A percentile compares a stretch with the other conserved stretches of the same genome.
These are phyloP conservation scores for Clarias gariepinus DNA, from an alignment of 2,113 vertebrate species.

Conservation along the genomic window DNA sequence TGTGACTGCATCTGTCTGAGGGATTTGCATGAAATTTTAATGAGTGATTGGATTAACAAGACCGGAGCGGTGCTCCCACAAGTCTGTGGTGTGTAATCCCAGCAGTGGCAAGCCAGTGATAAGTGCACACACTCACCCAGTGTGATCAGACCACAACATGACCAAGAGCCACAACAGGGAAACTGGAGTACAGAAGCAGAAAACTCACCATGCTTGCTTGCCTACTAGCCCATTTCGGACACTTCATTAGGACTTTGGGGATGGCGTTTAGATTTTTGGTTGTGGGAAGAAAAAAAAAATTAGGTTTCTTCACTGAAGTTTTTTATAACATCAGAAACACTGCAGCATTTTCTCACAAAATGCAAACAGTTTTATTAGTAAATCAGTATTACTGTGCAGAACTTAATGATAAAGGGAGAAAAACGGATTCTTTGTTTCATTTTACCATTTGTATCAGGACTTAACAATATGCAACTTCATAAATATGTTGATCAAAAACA, in stretches of 20 bases:
- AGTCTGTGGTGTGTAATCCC: slow-evolving; percentile 69
- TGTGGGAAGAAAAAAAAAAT: not conserved
- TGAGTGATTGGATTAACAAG: slow-evolving; percentile 69
- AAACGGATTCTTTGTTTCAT: not conserved
- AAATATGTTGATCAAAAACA: not conserved
- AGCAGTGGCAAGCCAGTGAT: slow-evolving; percentile 63
- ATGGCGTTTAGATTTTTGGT: not conserved
- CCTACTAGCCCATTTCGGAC: not conserved
- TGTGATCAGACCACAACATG: slow-evolving; percentile 35
- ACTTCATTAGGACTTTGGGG: not conserved
- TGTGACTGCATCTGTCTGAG: slow-evolving; percentile 56
- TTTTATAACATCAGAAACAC: not conserved
- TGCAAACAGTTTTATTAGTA: not conserved
- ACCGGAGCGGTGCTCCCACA: slow-evolving; percentile 58
- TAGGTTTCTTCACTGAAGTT: not conserved
- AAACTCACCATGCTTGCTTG: not conserved
- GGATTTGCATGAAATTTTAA: slow-evolving; percentile 70
- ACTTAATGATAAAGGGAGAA: not conserved
- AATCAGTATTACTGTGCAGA: not conserved
- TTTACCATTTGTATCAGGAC: not conserved
- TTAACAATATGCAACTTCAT: not conserved
- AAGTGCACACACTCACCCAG: slow-evolving; percentile 51
- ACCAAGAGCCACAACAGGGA: slow-evolving; percentile 17
- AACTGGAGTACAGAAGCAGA: slow-evolving; percentile 29
- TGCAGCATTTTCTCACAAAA: not conserved